Conservation (phyloP, 1,140 invertebrate species). For the Ridgeia piscesae region DNA sequence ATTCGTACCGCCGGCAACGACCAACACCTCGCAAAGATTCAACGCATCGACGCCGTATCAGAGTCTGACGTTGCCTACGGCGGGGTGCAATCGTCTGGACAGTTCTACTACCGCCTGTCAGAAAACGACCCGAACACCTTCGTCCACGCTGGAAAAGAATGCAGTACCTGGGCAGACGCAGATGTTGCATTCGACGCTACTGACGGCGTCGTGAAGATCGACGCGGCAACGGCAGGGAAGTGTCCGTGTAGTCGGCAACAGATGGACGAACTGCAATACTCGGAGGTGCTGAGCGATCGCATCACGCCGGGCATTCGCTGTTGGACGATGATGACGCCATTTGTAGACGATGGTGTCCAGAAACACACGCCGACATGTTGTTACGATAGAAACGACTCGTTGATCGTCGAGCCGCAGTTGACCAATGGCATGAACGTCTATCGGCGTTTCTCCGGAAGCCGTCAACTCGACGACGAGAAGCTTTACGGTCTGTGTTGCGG, state of each 20-base stretch:
- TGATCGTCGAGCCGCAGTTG: background rate
- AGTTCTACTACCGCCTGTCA: slow-evolving; percentile 9
- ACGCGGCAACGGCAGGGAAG: background rate
- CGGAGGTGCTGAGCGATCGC: background rate
- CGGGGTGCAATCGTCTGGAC: background rate
- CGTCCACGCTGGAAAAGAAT: background rate
- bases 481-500: slow-evolving; percentile 10
- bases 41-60: background rate
- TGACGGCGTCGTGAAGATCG: background rate
- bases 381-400: background rate
- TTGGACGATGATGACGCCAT: background rate
- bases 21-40: background rate
- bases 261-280: background rate
- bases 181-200: background rate
- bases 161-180: background rate
- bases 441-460: background rate
- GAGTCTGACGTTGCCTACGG: background rate
- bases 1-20: background rate
- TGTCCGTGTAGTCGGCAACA: background rate
- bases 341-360: background rate
- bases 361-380: slow-evolving; percentile 8
- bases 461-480: background rate
- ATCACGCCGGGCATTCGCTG: background rate
- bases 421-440: slow-evolving; percentile 9
- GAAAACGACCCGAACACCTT: background rate